A percentile compares a stretch with the other conserved stretches of the same genome.
phyloP scores from a whole-genome alignment of 2,797 vertebrate species.

The Erpetoichthys calabaricus region DNA sequence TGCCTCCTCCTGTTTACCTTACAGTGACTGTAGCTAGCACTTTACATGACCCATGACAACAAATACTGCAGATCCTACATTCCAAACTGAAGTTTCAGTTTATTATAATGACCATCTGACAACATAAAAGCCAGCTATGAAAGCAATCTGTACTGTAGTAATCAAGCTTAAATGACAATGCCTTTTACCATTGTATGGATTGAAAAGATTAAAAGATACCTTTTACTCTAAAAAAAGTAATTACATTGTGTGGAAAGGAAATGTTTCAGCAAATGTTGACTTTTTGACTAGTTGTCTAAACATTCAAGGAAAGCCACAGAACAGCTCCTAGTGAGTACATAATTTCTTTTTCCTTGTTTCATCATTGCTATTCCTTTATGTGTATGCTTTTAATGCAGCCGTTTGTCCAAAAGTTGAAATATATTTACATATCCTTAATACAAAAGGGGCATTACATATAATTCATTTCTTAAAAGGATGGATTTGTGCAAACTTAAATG shows the following conservation, averaged over 20 bases:
- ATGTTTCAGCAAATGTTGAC: neutral
- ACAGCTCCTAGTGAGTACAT: neutral
- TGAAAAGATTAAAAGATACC: constrained; percentile 4
- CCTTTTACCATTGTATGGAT: neutral
- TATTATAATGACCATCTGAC: neutral
- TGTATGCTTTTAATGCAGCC: too few species aligned
- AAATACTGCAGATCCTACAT: neutral
- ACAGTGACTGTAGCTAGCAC: too few species aligned
- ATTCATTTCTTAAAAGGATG: too few species aligned
- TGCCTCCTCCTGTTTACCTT: too few species aligned
- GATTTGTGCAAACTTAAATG: too few species aligned
- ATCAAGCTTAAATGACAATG: neutral
- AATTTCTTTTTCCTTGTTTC: neutral
- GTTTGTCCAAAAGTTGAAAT: too few species aligned
- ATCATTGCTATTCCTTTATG: too few species aligned
- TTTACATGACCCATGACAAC: constrained; percentile 2
- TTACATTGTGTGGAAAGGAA: constrained; percentile 3
- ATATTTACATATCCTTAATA: too few species aligned
- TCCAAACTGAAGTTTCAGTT: neutral
- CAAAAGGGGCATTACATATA: too few species aligned
- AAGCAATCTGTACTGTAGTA: constrained; percentile 2
- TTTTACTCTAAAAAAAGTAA: neutral
- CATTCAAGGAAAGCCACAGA: neutral
- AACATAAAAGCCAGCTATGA: constrained; percentile 1
- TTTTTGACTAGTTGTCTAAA: neutral